phyloP scores from a whole-genome alignment of 2,888 invertebrate genomes.

The Nymphalis polychloros region DNA sequence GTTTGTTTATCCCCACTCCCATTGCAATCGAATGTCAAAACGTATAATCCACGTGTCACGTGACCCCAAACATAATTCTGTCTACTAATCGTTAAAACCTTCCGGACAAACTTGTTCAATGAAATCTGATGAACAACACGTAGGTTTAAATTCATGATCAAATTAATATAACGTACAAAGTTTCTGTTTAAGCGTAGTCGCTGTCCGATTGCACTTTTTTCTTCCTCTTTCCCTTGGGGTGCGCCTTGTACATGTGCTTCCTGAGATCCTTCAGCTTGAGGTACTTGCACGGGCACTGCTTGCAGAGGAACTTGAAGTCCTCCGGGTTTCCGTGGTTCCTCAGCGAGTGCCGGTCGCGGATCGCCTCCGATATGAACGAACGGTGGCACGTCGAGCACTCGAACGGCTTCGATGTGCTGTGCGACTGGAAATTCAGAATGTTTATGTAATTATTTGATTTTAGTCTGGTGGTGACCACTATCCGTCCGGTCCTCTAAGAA shows the following conservation, averaged over 20 bases:
- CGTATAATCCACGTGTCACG: too few species aligned
- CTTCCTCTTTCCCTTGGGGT: slow-evolving; percentile 56
- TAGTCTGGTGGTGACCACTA: not conserved
- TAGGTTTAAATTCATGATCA: too few species aligned
- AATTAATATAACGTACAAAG: too few species aligned
- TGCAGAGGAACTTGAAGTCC: slow-evolving; percentile 59
- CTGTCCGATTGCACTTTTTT: slow-evolving; percentile 39
- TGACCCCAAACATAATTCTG: too few species aligned
- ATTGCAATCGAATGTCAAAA: too few species aligned
- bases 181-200: not conserved
- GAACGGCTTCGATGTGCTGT: slow-evolving; percentile 63
- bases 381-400: slow-evolving; percentile 62
- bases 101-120: too few species aligned
- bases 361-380: slow-evolving; percentile 61
- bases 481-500: too few species aligned
- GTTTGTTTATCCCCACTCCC: too few species aligned
- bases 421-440: slow-evolving; percentile 54
- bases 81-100: too few species aligned
- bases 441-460: not conserved
- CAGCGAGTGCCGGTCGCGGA: slow-evolving; percentile 59
- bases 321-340: slow-evolving; percentile 61
- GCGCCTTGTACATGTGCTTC: slow-evolving; percentile 66
- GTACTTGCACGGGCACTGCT: slow-evolving; percentile 61
- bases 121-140: too few species aligned
- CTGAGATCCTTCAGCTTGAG: slow-evolving; percentile 61